Evolutionary conservation across 2,888 invertebrate species (phyloP).

Genomic region (Tortrix viridana): DNA sequence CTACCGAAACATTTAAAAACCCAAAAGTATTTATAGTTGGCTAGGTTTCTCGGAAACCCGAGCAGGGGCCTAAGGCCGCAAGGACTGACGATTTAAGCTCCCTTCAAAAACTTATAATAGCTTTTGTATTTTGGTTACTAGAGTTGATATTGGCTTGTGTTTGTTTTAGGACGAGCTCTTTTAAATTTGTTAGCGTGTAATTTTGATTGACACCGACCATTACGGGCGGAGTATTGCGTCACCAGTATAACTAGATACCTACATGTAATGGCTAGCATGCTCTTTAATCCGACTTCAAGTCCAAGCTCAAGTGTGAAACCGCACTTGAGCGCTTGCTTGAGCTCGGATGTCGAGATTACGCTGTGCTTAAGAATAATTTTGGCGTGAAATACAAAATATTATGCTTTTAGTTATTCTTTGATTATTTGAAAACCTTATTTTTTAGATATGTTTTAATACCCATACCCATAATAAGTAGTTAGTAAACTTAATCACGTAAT

Average conservation of each 20-base stretch:
- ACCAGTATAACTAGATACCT: constrained; percentile 59
- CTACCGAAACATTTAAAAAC: constrained; percentile 20
- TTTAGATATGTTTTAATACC: no score
- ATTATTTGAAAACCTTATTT: no score
- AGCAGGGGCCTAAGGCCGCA: constrained; percentile 8
- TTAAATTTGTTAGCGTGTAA: constrained; percentile 76
- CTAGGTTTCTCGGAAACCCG: constrained; percentile 63
- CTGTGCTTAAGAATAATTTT: no score
- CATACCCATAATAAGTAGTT: no score
- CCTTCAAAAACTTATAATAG: not conserved
- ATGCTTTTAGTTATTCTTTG: no score
- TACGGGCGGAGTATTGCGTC: constrained; percentile 80
- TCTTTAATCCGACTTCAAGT: not conserved
- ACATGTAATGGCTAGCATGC: constrained; percentile 51
- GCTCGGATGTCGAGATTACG: no score
- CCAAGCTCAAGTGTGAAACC: not conserved
- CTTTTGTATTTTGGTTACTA: constrained; percentile 47
- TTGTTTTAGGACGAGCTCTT: constrained; percentile 55
- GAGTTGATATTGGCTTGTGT: constrained; percentile 53
- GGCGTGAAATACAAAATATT: no score
- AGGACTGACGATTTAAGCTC: constrained; percentile 16
- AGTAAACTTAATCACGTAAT: no score
- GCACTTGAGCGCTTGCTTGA: not conserved
- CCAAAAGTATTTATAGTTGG: constrained; percentile 33
- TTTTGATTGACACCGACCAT: constrained; percentile 84